These are phyloP conservation scores for Lethenteron camtschaticum DNA, from an alignment of 2,113 vertebrate genomes.

Conservation along the genomic window DNA sequence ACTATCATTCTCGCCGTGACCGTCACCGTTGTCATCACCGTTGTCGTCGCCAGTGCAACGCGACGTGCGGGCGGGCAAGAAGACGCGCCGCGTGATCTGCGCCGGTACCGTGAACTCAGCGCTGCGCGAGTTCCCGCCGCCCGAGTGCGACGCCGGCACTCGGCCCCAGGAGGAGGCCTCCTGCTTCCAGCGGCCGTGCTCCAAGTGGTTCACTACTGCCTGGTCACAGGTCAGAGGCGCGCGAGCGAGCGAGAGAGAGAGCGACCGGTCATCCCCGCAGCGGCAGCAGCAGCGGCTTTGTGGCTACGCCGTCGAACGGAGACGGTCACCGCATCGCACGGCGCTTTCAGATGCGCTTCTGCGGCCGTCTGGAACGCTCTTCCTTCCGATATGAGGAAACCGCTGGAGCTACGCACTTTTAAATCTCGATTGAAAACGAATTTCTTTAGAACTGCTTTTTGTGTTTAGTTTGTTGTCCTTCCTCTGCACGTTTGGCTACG, in stretches of 20 bases:
- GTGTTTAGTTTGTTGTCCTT: no score
- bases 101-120: conserved; percentile 32
- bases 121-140: conserved; percentile 33
- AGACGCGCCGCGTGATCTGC: conserved; percentile 29
- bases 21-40: no score
- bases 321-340: not conserved
- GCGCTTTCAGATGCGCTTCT: no score
- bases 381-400: no score
- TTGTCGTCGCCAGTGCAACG: conserved; percentile 25
- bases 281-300: not conserved
- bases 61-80: conserved; percentile 34
- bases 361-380: no score
- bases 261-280: rapidly evolving
- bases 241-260: not conserved
- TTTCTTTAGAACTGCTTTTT: no score
- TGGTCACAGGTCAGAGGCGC: conserved; percentile 46
- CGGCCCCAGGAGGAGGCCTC: conserved; percentile 26
- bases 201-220: conserved; percentile 45
- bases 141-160: conserved; percentile 17
- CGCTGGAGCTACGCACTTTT: no score
- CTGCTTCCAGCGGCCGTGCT: conserved; percentile 42
- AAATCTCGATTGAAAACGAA: no score
- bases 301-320: not conserved
- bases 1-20: no score
- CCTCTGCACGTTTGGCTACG: no score